Percentiles rank a stretch among this genome's conserved stretches.
These are phyloP conservation scores for Umimayanthus chanpuru DNA, from an alignment of 92 coral and sea anemone species.

Conservation along the genomic window DNA sequence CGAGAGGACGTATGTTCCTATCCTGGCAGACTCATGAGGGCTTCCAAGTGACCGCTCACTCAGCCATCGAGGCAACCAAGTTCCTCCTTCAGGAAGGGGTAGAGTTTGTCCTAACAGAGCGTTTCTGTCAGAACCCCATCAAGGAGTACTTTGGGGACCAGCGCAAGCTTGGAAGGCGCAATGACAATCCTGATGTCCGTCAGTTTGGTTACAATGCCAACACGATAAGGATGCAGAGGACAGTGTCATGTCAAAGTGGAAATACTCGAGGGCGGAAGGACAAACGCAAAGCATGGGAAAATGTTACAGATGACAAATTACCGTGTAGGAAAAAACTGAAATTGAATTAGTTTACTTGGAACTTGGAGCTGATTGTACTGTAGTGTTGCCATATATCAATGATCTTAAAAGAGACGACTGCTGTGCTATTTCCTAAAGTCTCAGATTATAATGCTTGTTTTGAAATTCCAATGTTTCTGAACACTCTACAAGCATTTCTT, in stretches of 20 bases:
- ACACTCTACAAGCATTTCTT: constrained; percentile 14
- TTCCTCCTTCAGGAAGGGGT: constrained; percentile 57
- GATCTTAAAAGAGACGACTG: not conserved
- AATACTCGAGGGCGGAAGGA: constrained; percentile 61
- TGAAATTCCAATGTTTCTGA: constrained; percentile 1
- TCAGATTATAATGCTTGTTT: too few relatives aligned
- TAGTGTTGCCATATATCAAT: not conserved
- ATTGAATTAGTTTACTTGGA: constrained; percentile 11
- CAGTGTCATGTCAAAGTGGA: constrained; percentile 61
- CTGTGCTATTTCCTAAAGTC: not conserved
- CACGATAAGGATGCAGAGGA: constrained; percentile 56
- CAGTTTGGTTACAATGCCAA: constrained; percentile 56
- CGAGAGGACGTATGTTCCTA: constrained; percentile 54
- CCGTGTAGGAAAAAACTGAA: constrained; percentile 53
- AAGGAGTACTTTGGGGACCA: constrained; percentile 56
- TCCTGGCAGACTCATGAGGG: constrained; percentile 65
- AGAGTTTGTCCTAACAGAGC: constrained; percentile 57
- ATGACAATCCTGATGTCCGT: constrained; percentile 57
- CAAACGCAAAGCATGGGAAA: constrained; percentile 53
- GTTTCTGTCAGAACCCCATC: constrained; percentile 48
- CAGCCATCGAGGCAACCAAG: constrained; percentile 62
- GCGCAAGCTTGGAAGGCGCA: constrained; percentile 55
- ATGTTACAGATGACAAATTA: constrained; percentile 53
- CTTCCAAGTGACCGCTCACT: constrained; percentile 50
- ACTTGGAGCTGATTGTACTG: not conserved